Evolutionary conservation across 2,888 invertebrate genomes (phyloP).

Genomic region (Monochamus alternatus): DNA sequence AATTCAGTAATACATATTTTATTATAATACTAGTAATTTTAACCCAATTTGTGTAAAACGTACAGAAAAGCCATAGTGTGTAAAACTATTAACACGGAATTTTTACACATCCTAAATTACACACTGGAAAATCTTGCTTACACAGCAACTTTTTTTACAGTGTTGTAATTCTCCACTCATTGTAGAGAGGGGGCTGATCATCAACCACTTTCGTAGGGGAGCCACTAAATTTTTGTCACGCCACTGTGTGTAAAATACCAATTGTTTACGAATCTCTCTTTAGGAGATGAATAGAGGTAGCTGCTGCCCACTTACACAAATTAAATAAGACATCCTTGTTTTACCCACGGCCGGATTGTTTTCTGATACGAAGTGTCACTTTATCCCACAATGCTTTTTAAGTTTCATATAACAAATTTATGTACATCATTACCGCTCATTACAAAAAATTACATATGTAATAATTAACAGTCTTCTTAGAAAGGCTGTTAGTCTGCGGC

Average conservation of each 20-base stretch:
- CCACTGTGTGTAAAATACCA: conserved; percentile 11
- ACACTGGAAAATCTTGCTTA: too few species aligned
- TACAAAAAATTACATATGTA: conserved; percentile 52
- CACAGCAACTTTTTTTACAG: too few species aligned
- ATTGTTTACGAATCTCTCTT: conserved; percentile 24
- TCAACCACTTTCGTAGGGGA: too few species aligned
- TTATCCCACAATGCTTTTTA: conserved; percentile 23
- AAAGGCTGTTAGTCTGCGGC: conserved; percentile 34
- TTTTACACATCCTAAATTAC: too few species aligned
- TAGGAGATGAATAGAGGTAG: conserved; percentile 26
- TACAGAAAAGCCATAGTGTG: too few species aligned
- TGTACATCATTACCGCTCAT: conserved; percentile 38
- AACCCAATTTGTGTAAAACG: too few species aligned
- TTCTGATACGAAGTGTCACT: conserved; percentile 29
- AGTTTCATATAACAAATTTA: conserved; percentile 36
- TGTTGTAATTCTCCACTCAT: too few species aligned
- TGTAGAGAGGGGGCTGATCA: too few species aligned
- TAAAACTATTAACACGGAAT: too few species aligned
- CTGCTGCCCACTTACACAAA: conserved; percentile 32
- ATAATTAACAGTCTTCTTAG: conserved; percentile 39
- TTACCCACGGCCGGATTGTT: conserved; percentile 38
- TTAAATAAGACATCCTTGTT: conserved; percentile 37
- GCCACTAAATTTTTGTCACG: neutral
- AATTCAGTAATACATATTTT: too few species aligned
- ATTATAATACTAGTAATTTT: too few species aligned